Evolutionary conservation across 1,140 invertebrate species (phyloP), one percentile per base, ranked within the genome.

Genomic region (Scaptomyza hsui): DNA sequence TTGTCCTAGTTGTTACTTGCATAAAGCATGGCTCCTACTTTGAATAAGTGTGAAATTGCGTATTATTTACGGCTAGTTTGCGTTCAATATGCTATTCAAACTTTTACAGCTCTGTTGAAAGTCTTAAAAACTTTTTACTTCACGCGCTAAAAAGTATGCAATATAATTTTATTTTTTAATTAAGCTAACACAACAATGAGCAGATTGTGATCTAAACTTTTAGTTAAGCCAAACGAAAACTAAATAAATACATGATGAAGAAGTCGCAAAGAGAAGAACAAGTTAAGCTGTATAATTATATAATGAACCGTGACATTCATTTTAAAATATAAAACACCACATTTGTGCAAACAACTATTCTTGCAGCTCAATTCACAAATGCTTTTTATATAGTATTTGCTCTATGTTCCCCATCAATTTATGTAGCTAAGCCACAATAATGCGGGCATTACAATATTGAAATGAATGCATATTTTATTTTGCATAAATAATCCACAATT

Each of bases 401-500:
- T 48, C 13, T 15, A 24, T 21, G 21, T 18, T 47, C 61, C 13
- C 53, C 41, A 57, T 83, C 55, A 85, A 85, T 83, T 83, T 85
- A 70, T 76, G 73, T 83, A 85, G 64, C 80, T 83, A 83, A 85
- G 63, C 76, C 68, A 41, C 47, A 62, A 79, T 80, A 80, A 76
- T 80, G 62, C 76, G 47, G 29, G 52, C 63, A 59, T 83, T 73
- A 75, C 56, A 70, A 75, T 82, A 75, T 88, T 88, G 64, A 88
- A 63, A 68, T 78, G 51, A 88, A 85, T 80, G 61, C 68, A 69
- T 62, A 75, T 72, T 75, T 88, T 65, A 76, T 85, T 61, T 88
- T 57, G 59, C 82, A 88, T 82, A 78, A 78, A 82, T 88, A 88
- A 88, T 75, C 78, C 83, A 75, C 68, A 89, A 88, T 88, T 88